Base-by-base conservation (phyloP, 2,113 vertebrate genomes). In the Pyrgilauda ruficollis region DNA sequence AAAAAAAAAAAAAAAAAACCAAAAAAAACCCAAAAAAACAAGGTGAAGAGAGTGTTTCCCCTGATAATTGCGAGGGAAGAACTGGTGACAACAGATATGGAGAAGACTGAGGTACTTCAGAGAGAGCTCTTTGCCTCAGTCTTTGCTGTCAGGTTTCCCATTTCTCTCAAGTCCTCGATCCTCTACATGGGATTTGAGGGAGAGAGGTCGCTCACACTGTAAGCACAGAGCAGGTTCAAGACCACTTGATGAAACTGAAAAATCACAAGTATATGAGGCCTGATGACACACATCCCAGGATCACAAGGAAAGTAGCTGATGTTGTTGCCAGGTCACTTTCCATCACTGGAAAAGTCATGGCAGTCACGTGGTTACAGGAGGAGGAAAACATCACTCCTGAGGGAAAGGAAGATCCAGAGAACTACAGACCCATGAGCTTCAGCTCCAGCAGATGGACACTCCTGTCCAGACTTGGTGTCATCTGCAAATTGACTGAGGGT, bases 61-160 rank as follows among this genome's bases (percentile, higher is more conserved):
- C 6, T 2, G 2, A 24, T 14, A 67, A 67, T 13, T 0, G 0
- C 52, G 30, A 49, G 53, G 33, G 15, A 19, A 58, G 27, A 59
- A 11, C 15, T 44, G 27, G 6, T 66, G 33, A 24, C 39, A 67
- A 6, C 7, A 27, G 15, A 24, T 14, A 23, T 11, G 24, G 59
- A 59, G 19, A 59, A 39, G 15, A 13, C 15, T 39, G 44, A 39
- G 19, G 12, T 43, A 50, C 37, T 52, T 59, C 27, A 44, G 15
- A 8, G 15, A 8, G 15, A 44, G 15, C 11, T 81, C 44, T 74
- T 44, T 52, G 33, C 62, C 44, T 58, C 44, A 37, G 44, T 23
- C 27, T 37, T 37, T 52, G 10, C 22, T 52, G 22, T 23, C 22
- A 50, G 15, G 8, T 19, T 58, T 35, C 44, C 44, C 27, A 23